A percentile compares a stretch with the other conserved stretches of the same genome.
These are phyloP conservation scores for Sclerodermus sp. DNA, from an alignment of 2,888 invertebrate genomes.

Conservation along the genomic window DNA sequence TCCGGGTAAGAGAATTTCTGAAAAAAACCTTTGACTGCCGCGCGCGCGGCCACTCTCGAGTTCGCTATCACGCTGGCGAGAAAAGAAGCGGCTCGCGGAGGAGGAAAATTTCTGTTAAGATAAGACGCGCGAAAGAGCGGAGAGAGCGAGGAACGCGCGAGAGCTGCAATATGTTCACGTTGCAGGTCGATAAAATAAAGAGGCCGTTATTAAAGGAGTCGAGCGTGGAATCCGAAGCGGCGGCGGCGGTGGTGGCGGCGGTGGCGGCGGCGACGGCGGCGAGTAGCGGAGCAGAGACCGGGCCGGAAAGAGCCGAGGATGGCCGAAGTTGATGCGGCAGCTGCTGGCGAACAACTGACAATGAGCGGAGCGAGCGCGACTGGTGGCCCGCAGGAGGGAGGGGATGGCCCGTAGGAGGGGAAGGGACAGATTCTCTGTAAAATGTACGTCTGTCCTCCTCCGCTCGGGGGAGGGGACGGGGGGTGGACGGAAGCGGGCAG, in stretches of 20 bases:
- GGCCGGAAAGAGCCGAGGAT: neutral
- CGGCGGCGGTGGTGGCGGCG: conserved; percentile 13
- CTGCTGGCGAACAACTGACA: conserved; percentile 48
- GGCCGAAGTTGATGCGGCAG: conserved; percentile 8
- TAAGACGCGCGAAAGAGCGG: neutral
- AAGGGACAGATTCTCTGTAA: conserved; percentile 2
- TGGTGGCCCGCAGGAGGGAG: conserved; percentile 10
- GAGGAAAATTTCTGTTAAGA: neutral
- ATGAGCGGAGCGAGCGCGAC: conserved; percentile 31
- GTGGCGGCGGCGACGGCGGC: conserved; percentile 1
- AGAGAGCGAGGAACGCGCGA: neutral
- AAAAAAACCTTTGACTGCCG: too few species aligned
- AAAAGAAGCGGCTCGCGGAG: too few species aligned
- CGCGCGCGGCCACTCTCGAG: too few species aligned
- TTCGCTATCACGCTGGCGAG: too few species aligned
- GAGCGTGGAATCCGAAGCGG: conserved; percentile 1
- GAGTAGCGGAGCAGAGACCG: neutral
- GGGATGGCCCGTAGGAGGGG: conserved; percentile 15
- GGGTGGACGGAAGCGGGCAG: conserved; percentile 7
- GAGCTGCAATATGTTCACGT: neutral
- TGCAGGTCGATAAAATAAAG: neutral
- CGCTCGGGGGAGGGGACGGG: neutral
- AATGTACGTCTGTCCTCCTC: too few species aligned
- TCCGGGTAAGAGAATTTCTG: too few species aligned
- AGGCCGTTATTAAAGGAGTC: too few species aligned